Evolutionary conservation across 2,797 vertebrate genomes (phyloP).

Genomic region (Platyrinchus mystaceus): DNA sequence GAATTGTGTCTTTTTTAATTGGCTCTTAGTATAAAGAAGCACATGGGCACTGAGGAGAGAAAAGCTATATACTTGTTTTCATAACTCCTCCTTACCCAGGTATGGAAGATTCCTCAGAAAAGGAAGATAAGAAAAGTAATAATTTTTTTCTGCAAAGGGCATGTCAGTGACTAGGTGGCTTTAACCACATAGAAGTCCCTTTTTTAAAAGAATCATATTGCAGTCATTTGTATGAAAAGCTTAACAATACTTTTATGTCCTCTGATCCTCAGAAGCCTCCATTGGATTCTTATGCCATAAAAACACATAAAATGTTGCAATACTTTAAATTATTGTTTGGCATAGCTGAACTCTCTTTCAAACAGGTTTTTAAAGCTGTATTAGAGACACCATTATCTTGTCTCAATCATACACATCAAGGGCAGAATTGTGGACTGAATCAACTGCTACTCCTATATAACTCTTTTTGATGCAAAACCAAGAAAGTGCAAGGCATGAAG

Average conservation of each 20-base stretch:
- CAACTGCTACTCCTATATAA: background rate
- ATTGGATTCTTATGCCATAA: background rate
- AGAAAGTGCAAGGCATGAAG: background rate
- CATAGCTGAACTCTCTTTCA: background rate
- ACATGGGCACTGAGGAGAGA: background rate
- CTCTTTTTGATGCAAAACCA: background rate
- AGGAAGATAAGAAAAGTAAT: background rate
- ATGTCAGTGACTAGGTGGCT: background rate
- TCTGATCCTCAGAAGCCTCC: background rate
- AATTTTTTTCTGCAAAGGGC: background rate
- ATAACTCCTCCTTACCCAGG: background rate
- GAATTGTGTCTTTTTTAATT: background rate
- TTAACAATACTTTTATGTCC: background rate
- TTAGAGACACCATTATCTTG: background rate
- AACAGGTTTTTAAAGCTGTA: background rate
- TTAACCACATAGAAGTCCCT: background rate
- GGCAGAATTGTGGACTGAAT: background rate
- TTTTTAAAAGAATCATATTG: background rate
- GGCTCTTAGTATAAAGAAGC: background rate
- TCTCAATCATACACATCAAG: background rate
- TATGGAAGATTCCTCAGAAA: background rate
- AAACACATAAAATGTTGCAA: background rate
- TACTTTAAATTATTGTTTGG: background rate
- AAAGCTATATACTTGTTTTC: background rate
- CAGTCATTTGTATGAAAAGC: background rate